These are phyloP conservation scores for Sebastiscus tertius DNA, from an alignment of 2,797 vertebrate genomes.

Conservation along the genomic window DNA sequence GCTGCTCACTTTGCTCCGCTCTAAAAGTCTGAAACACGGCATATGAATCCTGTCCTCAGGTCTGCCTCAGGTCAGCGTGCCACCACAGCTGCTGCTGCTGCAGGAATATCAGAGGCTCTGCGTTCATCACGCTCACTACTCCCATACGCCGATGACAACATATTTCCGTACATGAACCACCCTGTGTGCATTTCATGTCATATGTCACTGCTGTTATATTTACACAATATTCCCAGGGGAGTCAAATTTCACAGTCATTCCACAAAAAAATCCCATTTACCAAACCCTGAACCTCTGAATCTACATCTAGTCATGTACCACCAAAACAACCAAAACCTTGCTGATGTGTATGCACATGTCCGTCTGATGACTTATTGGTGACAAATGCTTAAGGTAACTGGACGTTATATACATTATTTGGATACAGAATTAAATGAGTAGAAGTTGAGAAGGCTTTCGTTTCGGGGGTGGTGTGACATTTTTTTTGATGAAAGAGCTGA, in stretches of 20 bases:
- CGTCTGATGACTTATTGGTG: not conserved
- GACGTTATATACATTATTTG: not conserved
- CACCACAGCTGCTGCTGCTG: not conserved
- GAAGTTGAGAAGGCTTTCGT: not conserved
- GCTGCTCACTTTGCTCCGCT: conserved; percentile 79
- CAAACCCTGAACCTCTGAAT: not conserved
- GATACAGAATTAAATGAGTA: not conserved
- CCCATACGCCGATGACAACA: not conserved
- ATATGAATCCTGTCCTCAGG: not conserved
- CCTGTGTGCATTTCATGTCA: not conserved
- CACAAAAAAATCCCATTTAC: not conserved
- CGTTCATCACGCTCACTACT: not conserved
- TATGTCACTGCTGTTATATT: not conserved
- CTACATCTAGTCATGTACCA: not conserved
- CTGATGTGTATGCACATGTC: not conserved
- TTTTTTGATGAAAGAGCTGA: not conserved
- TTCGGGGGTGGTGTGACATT: not conserved
- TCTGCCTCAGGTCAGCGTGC: not conserved
- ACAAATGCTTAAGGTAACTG: not conserved
- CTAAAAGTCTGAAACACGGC: not conserved
- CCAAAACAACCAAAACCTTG: not conserved
- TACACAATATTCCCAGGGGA: not conserved
- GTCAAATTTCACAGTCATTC: not conserved
- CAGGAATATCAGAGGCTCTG: not conserved
- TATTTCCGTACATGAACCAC: not conserved